phyloP scores from a whole-genome alignment of 2,888 invertebrate genomes.

The Agonum fuliginosum region DNA sequence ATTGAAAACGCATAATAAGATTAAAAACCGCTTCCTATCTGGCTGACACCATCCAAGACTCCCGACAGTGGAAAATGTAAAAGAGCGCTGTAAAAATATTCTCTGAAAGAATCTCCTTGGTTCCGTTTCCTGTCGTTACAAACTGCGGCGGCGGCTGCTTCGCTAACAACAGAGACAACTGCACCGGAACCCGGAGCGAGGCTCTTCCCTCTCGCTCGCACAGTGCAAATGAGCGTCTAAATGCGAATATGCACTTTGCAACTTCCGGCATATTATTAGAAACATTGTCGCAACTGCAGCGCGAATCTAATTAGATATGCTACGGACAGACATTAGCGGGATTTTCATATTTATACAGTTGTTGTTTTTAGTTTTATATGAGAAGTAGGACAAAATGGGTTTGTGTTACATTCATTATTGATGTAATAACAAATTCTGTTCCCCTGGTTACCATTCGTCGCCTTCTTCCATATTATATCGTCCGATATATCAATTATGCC shows the following conservation, averaged over 20 bases:
- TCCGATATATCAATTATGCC: no score
- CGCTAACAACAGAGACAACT: conserved; percentile 28
- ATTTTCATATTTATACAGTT: no score
- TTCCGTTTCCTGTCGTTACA: conserved; percentile 71
- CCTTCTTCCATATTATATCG: no score
- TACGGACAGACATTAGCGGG: no score
- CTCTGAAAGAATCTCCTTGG: conserved; percentile 69
- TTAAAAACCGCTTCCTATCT: background rate
- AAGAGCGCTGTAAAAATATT: conserved; percentile 70
- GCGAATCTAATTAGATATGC: no score
- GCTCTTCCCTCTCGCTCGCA: conserved; percentile 27
- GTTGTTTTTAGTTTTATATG: no score
- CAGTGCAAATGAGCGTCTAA: conserved; percentile 55
- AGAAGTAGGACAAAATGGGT: no score
- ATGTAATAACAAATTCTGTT: no score
- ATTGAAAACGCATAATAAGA: background rate
- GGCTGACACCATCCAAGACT: conserved; percentile 33
- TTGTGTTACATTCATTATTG: no score
- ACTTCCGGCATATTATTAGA: conserved; percentile 39
- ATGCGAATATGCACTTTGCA: conserved; percentile 48
- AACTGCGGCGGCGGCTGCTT: conserved; percentile 4
- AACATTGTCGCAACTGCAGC: conserved; percentile 15
- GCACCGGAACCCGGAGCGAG: background rate
- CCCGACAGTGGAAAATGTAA: conserved; percentile 65
- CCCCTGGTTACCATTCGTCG: no score